Base-by-base conservation (phyloP, 2,797 vertebrate species). In the Iguana delicatissima region DNA sequence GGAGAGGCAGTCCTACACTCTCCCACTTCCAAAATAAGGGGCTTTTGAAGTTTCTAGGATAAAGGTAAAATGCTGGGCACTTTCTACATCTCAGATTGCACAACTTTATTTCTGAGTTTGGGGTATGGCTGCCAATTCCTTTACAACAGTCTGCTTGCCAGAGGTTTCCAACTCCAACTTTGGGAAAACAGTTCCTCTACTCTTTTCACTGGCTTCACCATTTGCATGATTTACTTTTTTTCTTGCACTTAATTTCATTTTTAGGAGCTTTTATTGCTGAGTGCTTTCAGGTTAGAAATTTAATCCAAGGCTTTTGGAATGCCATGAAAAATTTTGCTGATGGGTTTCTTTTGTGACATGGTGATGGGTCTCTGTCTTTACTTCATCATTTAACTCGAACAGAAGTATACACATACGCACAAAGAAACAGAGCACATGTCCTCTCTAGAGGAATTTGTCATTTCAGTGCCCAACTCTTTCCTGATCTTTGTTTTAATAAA, bases 401-500 rank as follows among this genome's bases (percentile, higher is more conserved):
- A 93, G 84, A 94, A 89, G 93, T 96, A 90, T 93, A 91, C 12
- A 13, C 24, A 84, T 14, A 0, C 69, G 6, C 85, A 55, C 85
- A 94, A 90, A 88, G 42, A 26, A 42, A 59, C n/a, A 35, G 72
- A 50, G 16, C 22, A 50, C 29, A 35, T 46, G 3, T 80, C 29
- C 38, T 84, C 83, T 73, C 1, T 73, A 1, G 0, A 86, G 82
- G 35, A 92, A 88, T 84, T 80, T 88, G 90, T 79, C 92, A 46
- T 91, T 94, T 87, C 90, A 93, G 90, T 80, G 82, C 82, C 90
- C 50, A 76, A 90, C 94, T 86, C 76, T 64, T 84, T 92, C 91
- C 91, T 93, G 87, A 89, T 92, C 92, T 87, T 91, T 94, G 89
- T 86, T 91, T 72, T 72, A 84, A 80, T 93, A 74, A 89, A 94